phyloP scores from a whole-genome alignment of 2,888 invertebrate species.

The Sycophila texana region DNA sequence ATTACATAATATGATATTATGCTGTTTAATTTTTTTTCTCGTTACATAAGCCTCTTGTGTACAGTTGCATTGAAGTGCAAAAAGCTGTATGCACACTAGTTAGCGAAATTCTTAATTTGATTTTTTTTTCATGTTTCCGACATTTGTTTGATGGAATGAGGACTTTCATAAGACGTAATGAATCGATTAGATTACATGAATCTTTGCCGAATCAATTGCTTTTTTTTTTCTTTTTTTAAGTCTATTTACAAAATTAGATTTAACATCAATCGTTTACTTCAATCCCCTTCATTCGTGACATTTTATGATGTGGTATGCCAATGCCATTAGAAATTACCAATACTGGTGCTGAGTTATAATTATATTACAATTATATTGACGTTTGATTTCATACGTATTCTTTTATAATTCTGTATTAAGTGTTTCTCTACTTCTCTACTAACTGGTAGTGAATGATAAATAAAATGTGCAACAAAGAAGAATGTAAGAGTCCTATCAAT shows the following conservation, averaged over 20 bases:
- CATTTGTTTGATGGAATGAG: conserved; percentile 46
- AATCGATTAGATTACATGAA: conserved; percentile 35
- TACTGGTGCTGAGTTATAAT: conserved; percentile 6
- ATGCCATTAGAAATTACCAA: not conserved
- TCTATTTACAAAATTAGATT: conserved; percentile 54
- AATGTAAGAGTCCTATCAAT: too few relatives aligned
- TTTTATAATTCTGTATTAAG: too few relatives aligned
- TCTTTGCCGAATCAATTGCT: conserved; percentile 11
- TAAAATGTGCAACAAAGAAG: too few relatives aligned
- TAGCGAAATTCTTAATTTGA: not conserved
- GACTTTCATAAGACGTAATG: conserved; percentile 23
- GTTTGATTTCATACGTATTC: conserved; percentile 15
- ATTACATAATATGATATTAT: conserved; percentile 31
- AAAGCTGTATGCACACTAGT: not conserved
- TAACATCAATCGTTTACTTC: conserved; percentile 31
- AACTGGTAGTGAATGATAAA: too few relatives aligned
- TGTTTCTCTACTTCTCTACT: too few relatives aligned
- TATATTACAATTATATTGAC: conserved; percentile 25
- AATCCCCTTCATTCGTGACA: conserved; percentile 5
- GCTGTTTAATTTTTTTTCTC: conserved; percentile 21
- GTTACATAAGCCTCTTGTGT: conserved; percentile 27
- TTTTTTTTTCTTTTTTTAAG: conserved; percentile 31
- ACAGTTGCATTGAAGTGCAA: not conserved
- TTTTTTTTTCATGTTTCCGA: not conserved
- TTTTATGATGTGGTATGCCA: too few relatives aligned